Evolutionary conservation across 2,113 vertebrate genomes (phyloP).

Genomic region (Cryptomyrus ogoouensis): DNA sequence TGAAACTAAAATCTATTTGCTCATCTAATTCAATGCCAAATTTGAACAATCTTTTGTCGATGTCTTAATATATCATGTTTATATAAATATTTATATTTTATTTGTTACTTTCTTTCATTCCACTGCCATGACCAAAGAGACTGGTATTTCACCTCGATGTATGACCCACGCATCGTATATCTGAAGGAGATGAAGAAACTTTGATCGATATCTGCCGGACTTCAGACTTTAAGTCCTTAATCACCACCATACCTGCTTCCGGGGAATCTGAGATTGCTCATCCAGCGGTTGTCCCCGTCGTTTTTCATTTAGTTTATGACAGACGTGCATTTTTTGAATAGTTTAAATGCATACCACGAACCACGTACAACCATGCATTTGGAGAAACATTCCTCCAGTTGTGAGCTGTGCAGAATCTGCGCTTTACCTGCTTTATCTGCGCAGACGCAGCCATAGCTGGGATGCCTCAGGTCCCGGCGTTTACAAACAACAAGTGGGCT

Average conservation of each 20-base stretch:
- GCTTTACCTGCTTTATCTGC: background rate
- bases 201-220: background rate
- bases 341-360: background rate
- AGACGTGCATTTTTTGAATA: background rate
- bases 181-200: background rate
- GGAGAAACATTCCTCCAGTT: background rate
- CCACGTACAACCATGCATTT: background rate
- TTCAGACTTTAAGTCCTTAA: background rate
- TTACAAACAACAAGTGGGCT: constrained; percentile 11
- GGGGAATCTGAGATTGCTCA: background rate
- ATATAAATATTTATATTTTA: background rate
- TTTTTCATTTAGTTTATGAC: background rate
- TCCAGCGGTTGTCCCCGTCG: background rate
- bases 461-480: background rate
- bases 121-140: background rate
- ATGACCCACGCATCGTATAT: background rate
- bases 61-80: background rate
- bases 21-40: background rate
- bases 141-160: background rate
- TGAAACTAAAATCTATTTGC: background rate
- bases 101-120: background rate
- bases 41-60: background rate
- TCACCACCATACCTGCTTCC: background rate
- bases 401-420: background rate
- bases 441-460: background rate